phyloP scores from a whole-genome alignment of 2,888 invertebrate genomes.

The Lucinisca nassula region DNA sequence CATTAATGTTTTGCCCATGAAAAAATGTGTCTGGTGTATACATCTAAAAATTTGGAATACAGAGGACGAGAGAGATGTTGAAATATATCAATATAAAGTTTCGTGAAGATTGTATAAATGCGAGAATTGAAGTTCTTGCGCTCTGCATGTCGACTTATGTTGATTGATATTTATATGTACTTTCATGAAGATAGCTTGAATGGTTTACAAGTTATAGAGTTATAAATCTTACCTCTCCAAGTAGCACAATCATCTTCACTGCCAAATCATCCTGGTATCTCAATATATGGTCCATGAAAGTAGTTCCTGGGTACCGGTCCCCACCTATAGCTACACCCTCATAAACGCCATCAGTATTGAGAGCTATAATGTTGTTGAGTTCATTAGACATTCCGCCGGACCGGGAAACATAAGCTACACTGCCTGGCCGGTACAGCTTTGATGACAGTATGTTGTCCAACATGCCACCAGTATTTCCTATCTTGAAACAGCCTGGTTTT shows the following conservation, averaged over 20 bases:
- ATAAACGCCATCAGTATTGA: conserved; percentile 98
- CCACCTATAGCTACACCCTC: conserved; percentile 99
- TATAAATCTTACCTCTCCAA: conserved; percentile 92
- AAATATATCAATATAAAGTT: too few species aligned
- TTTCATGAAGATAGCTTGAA: too few species aligned
- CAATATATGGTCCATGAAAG: conserved; percentile 98
- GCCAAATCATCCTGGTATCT: conserved; percentile 92
- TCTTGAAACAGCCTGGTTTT: conserved; percentile 99
- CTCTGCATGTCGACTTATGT: too few species aligned
- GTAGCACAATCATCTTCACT: conserved; percentile 97
- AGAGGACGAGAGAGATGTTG: too few species aligned
- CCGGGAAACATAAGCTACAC: conserved; percentile 99
- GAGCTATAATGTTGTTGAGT: conserved; percentile 98
- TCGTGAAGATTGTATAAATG: too few species aligned
- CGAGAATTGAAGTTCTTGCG: too few species aligned
- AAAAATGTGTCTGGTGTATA: too few species aligned
- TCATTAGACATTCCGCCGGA: conserved; percentile 99
- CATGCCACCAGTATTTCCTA: conserved; percentile 99
- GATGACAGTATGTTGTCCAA: conserved; percentile 99
- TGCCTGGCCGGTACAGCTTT: conserved; percentile 98
- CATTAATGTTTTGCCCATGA: too few species aligned
- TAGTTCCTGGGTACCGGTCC: conserved; percentile 98
- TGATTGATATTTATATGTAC: too few species aligned
- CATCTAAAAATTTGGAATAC: too few species aligned
- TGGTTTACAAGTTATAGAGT: too few species aligned